Evolutionary conservation across 2,797 vertebrate genomes (phyloP).

Genomic region (Schizothorax lantsangensis): DNA sequence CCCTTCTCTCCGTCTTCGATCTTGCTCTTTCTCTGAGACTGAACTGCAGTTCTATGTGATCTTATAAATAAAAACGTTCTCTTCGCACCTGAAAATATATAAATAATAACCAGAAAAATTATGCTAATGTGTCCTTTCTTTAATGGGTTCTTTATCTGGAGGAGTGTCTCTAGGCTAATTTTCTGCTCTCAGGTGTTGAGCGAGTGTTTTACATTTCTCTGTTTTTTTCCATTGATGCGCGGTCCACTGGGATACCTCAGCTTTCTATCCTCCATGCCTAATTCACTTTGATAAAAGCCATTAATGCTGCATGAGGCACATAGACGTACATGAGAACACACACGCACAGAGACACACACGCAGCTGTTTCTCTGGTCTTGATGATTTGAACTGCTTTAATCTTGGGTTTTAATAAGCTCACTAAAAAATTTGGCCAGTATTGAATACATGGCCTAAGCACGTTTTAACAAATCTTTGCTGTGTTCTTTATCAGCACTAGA

Average conservation of each 20-base stretch:
- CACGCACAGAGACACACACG: background rate
- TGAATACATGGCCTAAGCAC: background rate
- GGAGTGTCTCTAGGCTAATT: slow-evolving; percentile 38
- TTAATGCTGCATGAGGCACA: slow-evolving; percentile 27
- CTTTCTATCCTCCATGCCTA: slow-evolving; percentile 42
- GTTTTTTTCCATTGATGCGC: slow-evolving; percentile 32
- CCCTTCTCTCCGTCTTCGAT: slow-evolving; percentile 2
- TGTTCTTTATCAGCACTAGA: slow-evolving; percentile 26
- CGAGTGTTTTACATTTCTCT: slow-evolving; percentile 39
- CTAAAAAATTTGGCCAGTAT: background rate
- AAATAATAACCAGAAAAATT: slow-evolving; percentile 39
- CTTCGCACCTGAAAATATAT: slow-evolving; percentile 3
- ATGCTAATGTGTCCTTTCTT: slow-evolving; percentile 52
- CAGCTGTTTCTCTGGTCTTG: background rate
- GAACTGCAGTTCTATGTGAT: background rate
- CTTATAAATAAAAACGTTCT: background rate
- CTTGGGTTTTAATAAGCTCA: background rate
- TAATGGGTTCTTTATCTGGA: slow-evolving; percentile 42
- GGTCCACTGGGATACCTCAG: slow-evolving; percentile 49
- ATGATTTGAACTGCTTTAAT: background rate
- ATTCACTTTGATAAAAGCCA: slow-evolving; percentile 51
- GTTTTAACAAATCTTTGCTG: background rate
- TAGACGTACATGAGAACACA: too few species aligned
- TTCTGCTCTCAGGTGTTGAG: slow-evolving; percentile 52
- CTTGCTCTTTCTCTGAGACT: slow-evolving; percentile 9